Conservation (phyloP, 2,113 vertebrate species). For the Gorsachius goisagi region DNA sequence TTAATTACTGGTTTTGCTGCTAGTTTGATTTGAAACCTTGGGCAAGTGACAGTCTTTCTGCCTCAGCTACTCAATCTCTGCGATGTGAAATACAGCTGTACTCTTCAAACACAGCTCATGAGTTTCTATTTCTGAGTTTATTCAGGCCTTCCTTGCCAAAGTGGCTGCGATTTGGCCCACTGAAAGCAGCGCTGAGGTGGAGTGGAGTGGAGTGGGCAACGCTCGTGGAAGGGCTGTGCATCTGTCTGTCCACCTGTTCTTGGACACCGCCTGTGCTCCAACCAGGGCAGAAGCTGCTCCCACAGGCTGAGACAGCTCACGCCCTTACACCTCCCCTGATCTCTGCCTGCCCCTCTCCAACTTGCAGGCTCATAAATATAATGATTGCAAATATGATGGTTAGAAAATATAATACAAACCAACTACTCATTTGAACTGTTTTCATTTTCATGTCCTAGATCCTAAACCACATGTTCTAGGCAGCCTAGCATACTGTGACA, state of each 20-base stretch:
- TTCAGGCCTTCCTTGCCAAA: not conserved
- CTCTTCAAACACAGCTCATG: not conserved
- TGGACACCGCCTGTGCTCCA: accelerated
- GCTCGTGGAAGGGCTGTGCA: not conserved
- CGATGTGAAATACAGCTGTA: not conserved
- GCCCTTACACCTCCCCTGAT: not conserved
- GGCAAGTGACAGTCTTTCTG: not conserved
- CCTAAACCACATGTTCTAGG: not conserved
- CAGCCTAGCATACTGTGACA: not conserved
- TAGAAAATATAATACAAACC: not conserved
- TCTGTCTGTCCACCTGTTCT: accelerated
- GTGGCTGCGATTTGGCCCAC: not conserved
- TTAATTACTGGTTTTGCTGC: not conserved
- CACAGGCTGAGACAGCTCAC: no score
- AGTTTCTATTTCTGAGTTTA: not conserved
- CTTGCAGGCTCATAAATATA: not conserved
- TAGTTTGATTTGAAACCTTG: not conserved
- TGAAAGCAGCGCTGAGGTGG: not conserved
- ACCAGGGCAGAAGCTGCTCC: not conserved
- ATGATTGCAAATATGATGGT: not conserved
- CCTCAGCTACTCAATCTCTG: not conserved
- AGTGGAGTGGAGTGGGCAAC: not conserved
- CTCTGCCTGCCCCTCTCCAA: not conserved
- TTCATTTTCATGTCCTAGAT: not conserved
- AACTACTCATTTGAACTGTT: not conserved